Percentiles rank a stretch among this genome's conserved stretches.
Evolutionary conservation across 2,888 invertebrate genomes (phyloP).

Genomic region (Cryptocephalus moraei): DNA sequence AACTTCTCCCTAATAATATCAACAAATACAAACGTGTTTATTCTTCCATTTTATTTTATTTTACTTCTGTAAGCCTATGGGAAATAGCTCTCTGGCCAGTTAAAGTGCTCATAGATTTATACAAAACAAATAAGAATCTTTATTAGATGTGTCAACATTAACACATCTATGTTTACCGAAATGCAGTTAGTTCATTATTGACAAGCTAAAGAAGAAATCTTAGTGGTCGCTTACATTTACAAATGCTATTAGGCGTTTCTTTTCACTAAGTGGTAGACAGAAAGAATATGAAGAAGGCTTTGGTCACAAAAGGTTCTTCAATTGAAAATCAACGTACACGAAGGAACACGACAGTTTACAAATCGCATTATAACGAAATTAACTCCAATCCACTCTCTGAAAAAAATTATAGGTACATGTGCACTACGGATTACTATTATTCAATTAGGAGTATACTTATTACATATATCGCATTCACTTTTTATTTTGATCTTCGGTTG

Average conservation of each 20-base stretch:
- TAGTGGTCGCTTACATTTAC: conserved; percentile 13
- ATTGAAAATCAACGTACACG: no score
- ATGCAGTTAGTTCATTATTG: conserved; percentile 16
- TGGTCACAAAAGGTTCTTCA: no score
- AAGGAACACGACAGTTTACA: no score
- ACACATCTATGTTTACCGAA: conserved; percentile 9
- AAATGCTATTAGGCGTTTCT: conserved; percentile 8
- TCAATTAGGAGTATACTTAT: no score
- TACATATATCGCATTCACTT: no score
- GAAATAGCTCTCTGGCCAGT: neutral
- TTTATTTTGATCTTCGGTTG: no score
- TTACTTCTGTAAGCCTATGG: neutral
- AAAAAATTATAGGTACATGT: no score
- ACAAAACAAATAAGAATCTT: neutral
- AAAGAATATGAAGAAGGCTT: no score
- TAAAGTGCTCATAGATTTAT: neutral
- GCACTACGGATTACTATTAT: no score
- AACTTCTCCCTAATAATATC: no score
- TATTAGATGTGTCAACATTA: neutral
- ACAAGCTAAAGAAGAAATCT: conserved; percentile 5
- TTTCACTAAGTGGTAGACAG: conserved; percentile 11
- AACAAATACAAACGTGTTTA: neutral
- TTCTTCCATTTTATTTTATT: neutral
- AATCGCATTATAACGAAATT: no score
- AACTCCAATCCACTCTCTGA: no score